These are phyloP conservation scores for Pelobates fuscus DNA, from an alignment of 2,113 vertebrate genomes.

Conservation along the genomic window DNA sequence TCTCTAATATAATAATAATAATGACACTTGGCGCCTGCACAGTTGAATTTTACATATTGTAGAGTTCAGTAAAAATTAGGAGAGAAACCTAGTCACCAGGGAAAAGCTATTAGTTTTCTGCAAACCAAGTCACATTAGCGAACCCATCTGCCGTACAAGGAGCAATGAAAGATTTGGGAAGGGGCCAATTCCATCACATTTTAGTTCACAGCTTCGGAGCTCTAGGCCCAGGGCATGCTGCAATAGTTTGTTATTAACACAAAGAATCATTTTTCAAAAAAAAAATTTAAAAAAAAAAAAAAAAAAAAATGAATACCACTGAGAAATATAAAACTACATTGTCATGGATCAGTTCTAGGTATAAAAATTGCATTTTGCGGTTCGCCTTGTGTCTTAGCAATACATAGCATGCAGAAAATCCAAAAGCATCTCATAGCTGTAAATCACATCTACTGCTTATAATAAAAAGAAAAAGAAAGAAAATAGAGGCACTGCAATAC, in stretches of 20 bases:
- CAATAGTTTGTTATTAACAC: constrained; percentile 16
- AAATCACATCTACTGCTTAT: too few relatives aligned
- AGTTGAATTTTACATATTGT: constrained; percentile 4
- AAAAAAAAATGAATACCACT: background rate
- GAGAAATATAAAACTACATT: background rate
- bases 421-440: too few relatives aligned
- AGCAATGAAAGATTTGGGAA: constrained; percentile 34
- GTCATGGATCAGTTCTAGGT: background rate
- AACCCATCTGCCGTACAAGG: constrained; percentile 30
- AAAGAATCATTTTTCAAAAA: constrained; percentile 17
- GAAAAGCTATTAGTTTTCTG: constrained; percentile 36
- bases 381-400: too few relatives aligned
- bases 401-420: too few relatives aligned
- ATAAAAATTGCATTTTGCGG: too few relatives aligned
- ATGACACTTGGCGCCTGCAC: background rate
- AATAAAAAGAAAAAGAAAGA: too few relatives aligned
- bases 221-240: constrained; percentile 2
- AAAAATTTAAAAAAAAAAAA: background rate
- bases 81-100: constrained; percentile 17
- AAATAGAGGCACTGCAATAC: too few relatives aligned
- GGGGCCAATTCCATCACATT: constrained; percentile 40
- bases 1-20: constrained; percentile 12
- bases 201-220: constrained; percentile 25
- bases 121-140: constrained; percentile 22
- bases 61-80: constrained; percentile 25